Evolutionary conservation across 2,797 vertebrate genomes (phyloP).

Genomic region (Pantherophis alleghaniensis): DNA sequence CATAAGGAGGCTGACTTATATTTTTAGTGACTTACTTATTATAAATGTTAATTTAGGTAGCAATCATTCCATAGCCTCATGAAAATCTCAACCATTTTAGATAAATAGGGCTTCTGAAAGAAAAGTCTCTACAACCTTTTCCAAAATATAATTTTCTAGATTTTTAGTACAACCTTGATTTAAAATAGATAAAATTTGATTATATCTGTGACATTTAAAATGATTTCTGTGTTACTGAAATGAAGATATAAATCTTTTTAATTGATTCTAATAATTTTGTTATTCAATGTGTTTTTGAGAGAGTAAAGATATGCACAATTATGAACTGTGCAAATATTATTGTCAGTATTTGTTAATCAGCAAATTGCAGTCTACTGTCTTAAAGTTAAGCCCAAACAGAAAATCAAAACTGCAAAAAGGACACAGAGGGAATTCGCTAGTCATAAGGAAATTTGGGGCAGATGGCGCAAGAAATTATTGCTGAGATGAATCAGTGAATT

Average conservation of each 20-base stretch:
- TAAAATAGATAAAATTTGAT: background rate
- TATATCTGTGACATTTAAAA: background rate
- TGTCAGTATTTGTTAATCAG: background rate
- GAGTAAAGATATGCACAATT: background rate
- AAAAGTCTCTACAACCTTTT: background rate
- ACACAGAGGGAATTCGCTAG: conserved; percentile 12
- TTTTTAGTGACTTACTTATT: background rate
- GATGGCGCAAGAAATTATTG: conserved; percentile 17
- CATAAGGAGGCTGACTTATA: background rate
- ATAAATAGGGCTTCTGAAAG: background rate
- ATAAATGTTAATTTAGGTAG: background rate
- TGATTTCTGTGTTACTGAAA: background rate
- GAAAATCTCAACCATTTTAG: background rate
- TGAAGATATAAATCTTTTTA: background rate
- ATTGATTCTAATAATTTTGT: background rate
- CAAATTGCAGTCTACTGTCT: background rate
- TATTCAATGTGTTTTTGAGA: background rate
- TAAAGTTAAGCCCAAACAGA: background rate
- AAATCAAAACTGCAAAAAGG: background rate
- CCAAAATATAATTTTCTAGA: background rate
- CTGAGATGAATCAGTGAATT: conserved; percentile 18
- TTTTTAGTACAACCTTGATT: background rate
- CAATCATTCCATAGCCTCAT: background rate
- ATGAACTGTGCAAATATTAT: background rate
- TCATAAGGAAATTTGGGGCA: conserved; percentile 12